A percentile compares a stretch with the other conserved stretches of the same genome.
Evolutionary conservation across 2,797 vertebrate genomes (phyloP).

Genomic region (Hafferia zeledoni): DNA sequence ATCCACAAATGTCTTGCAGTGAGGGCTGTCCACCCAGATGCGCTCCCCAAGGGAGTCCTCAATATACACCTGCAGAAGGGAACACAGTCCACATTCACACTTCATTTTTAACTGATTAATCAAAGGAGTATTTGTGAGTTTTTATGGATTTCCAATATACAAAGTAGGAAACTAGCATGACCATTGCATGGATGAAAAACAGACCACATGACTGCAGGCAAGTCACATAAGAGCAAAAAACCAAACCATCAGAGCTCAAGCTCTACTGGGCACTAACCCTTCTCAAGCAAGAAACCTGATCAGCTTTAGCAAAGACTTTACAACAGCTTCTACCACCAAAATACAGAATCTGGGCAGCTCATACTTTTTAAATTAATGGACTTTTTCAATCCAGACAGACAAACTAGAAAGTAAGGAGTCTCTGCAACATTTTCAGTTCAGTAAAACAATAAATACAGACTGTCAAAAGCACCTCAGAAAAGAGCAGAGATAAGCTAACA

Average conservation of each 20-base stretch:
- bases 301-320: background rate
- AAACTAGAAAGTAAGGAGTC: background rate
- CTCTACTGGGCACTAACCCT: background rate
- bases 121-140: background rate
- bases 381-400: background rate
- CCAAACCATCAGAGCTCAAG: background rate
- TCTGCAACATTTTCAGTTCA: background rate
- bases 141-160: background rate
- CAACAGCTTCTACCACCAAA: background rate
- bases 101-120: background rate
- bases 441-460: background rate
- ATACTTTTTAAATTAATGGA: background rate
- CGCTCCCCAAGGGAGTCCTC: conserved; percentile 96
- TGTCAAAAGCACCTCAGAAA: background rate
- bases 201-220: background rate
- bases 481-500: background rate
- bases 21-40: conserved; percentile 98
- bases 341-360: background rate
- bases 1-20: conserved; percentile 96
- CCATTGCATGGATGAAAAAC: background rate
- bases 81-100: accelerated
- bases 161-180: background rate
- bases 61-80: conserved; percentile 88
- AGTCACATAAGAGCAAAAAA: background rate
- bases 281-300: background rate